Conservation (phyloP, 92 coral and sea anemone species). For the Epizoanthus ramosus region DNA sequence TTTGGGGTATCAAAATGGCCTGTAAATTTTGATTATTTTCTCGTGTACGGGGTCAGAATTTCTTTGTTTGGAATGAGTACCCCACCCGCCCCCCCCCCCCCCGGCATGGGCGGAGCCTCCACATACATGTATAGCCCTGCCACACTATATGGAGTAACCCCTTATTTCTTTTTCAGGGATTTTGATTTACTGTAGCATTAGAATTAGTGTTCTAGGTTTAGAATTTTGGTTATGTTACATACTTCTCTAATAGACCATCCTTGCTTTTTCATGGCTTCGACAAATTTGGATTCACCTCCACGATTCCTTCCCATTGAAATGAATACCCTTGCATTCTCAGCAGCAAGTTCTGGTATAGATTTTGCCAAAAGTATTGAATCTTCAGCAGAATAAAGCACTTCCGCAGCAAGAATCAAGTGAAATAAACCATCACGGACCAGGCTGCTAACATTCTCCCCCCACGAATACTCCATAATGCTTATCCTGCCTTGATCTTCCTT, state of each 20-base stretch:
- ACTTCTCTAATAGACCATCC: slow-evolving; percentile 81
- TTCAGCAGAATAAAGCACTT: slow-evolving; percentile 81
- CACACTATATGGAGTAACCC: too few species aligned
- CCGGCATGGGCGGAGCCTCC: too few species aligned
- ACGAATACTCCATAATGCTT: slow-evolving; percentile 67
- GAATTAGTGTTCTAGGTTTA: too few species aligned
- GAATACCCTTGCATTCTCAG: slow-evolving; percentile 59
- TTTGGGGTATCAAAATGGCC: too few species aligned
- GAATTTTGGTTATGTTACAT: not conserved
- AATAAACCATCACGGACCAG: slow-evolving; percentile 67
- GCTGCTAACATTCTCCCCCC: slow-evolving; percentile 68
- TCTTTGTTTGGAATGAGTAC: too few species aligned
- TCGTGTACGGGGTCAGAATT: too few species aligned
- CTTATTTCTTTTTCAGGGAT: too few species aligned
- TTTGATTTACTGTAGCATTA: too few species aligned
- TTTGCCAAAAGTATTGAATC: slow-evolving; percentile 81
- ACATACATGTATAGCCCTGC: too few species aligned
- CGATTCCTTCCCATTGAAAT: slow-evolving; percentile 96
- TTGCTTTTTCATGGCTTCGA: slow-evolving; percentile 55
- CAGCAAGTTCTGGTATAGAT: slow-evolving; percentile 64
- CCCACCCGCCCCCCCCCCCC: too few species aligned
- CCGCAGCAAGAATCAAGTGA: slow-evolving; percentile 88
- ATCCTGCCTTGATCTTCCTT: slow-evolving; percentile 38
- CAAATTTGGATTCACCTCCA: slow-evolving; percentile 82
- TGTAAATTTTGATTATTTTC: too few species aligned